phyloP scores from a whole-genome alignment of 2,888 invertebrate genomes.

The Smittia sp. region DNA sequence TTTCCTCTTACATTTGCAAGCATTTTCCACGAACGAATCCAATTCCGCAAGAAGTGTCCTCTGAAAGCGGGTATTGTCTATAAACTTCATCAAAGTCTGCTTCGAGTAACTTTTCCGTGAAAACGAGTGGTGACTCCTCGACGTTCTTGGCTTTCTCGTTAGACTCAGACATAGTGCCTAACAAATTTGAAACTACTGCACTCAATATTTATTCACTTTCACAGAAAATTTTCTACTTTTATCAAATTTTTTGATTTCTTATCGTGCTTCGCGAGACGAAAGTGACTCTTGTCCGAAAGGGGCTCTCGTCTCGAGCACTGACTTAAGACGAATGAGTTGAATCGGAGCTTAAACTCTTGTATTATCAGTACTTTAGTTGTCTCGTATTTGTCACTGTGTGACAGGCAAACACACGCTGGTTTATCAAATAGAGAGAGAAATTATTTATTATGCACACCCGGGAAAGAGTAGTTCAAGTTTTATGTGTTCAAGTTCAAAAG shows the following conservation, averaged over 20 bases:
- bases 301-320: background rate
- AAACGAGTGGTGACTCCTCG: background rate
- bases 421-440: background rate
- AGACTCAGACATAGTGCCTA: no score
- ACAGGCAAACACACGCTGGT: constrained; percentile 6
- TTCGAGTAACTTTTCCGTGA: constrained; percentile 45
- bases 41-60: constrained; percentile 65
- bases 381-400: constrained; percentile 18
- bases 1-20: constrained; percentile 57
- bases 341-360: constrained; percentile 21
- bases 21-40: constrained; percentile 60
- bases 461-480: background rate
- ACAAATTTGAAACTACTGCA: no score
- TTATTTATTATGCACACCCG: constrained; percentile 2
- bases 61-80: constrained; percentile 56
- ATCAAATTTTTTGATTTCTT: background rate
- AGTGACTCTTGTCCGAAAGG: no score
- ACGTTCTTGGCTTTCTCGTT: no score
- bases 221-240: constrained; percentile 38
- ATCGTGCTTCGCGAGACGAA: no score
- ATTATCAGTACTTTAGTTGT: constrained; percentile 19
- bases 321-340: constrained; percentile 15
- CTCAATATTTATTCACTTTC: no score
- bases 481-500: constrained; percentile 2
- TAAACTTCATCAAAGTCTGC: constrained; percentile 53